A percentile compares a stretch with the other conserved stretches of the same genome.
These are phyloP conservation scores for Dipodomys ordii DNA, from an alignment of 2,113 vertebrate species.

Conservation along the genomic window DNA sequence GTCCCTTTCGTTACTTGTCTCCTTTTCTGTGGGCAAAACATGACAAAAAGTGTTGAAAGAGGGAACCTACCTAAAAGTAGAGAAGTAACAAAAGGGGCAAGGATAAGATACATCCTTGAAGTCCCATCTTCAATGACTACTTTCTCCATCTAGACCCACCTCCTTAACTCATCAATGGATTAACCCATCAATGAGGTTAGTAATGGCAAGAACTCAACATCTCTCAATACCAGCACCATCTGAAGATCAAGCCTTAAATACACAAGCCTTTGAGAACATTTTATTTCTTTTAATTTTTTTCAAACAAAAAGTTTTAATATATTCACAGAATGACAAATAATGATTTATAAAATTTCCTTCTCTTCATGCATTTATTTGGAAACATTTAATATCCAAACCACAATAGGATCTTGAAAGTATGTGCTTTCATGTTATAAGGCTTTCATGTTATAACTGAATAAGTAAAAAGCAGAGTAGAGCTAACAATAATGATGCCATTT, in stretches of 20 bases:
- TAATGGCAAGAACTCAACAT: background rate
- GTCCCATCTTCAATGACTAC: background rate
- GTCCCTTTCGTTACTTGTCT: background rate
- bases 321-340: too few relatives aligned
- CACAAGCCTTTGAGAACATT: background rate
- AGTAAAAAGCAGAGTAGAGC: background rate
- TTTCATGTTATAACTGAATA: constrained; percentile 2
- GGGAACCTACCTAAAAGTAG: background rate
- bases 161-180: background rate
- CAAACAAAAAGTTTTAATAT: too few relatives aligned
- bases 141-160: background rate
- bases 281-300: background rate
- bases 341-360: too few relatives aligned
- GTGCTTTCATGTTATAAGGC: constrained; percentile 24
- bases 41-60: background rate
- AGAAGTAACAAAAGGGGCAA: background rate
- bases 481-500: constrained; percentile 21
- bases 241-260: background rate
- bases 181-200: background rate
- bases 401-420: constrained; percentile 24
- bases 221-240: background rate
- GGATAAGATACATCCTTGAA: background rate
- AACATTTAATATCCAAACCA: background rate
- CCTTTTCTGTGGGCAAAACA: background rate
- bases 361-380: too few relatives aligned